phyloP scores from a whole-genome alignment of 2,888 invertebrate genomes.

The Leucophora obtusa region DNA sequence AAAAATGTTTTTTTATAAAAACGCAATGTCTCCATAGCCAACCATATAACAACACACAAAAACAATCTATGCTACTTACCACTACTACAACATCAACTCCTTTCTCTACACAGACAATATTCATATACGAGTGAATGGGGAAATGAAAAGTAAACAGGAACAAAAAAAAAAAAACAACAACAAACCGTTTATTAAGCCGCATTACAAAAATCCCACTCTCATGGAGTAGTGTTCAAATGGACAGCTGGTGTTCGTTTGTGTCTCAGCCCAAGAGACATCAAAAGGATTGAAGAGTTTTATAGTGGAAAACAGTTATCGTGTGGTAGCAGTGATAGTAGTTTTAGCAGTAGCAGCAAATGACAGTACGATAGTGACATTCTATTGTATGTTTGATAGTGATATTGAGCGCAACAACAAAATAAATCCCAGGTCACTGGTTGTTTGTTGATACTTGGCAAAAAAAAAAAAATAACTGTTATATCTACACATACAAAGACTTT shows the following conservation, averaged over 20 bases:
- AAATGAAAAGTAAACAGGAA: neutral
- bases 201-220: slow-evolving; percentile 40
- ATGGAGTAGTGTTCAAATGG: slow-evolving; percentile 32
- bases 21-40: no score
- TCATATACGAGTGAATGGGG: neutral
- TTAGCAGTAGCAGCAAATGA: neutral
- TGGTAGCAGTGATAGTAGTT: neutral
- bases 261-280: neutral
- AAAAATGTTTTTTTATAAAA: no score
- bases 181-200: slow-evolving; percentile 48
- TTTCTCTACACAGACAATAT: no score
- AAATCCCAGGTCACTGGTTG: slow-evolving; percentile 29
- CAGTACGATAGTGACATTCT: slow-evolving; percentile 10
- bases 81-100: no score
- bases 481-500: neutral
- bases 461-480: no score
- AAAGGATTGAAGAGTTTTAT: slow-evolving; percentile 1
- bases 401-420: slow-evolving; percentile 7
- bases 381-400: slow-evolving; percentile 9
- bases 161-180: neutral
- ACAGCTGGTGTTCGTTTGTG: slow-evolving; percentile 36
- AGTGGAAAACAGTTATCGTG: neutral
- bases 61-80: no score
- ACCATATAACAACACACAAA: no score
- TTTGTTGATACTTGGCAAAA: slow-evolving; percentile 9